Conservation (phyloP, 2,113 vertebrate genomes). For the Narcine bancroftii region DNA sequence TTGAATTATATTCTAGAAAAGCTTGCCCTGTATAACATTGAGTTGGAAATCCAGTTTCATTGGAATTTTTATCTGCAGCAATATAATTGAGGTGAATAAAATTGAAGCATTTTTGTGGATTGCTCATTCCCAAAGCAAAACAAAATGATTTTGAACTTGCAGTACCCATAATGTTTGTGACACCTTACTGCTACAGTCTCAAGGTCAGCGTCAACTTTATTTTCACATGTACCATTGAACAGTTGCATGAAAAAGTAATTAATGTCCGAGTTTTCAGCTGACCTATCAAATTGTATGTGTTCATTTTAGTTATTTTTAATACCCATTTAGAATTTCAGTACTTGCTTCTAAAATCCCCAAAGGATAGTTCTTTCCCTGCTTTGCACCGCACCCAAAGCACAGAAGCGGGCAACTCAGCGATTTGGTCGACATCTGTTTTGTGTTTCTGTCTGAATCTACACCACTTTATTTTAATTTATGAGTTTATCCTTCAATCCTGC, state of each 20-base stretch:
- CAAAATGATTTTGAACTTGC: not conserved
- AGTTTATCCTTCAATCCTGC: not conserved
- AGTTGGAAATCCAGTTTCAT: not conserved
- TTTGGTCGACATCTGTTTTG: too few relatives aligned
- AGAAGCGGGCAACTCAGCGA: not conserved
- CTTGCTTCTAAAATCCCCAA: not conserved
- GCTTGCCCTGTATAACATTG: not conserved
- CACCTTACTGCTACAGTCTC: too few relatives aligned
- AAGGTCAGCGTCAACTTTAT: too few relatives aligned
- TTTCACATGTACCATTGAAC: too few relatives aligned
- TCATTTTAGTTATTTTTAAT: not conserved
- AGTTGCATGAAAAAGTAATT: not conserved
- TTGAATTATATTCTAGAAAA: not conserved
- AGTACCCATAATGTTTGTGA: not conserved
- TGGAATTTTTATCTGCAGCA: not conserved
- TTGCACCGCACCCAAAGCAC: not conserved
- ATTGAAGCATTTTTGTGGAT: not conserved
- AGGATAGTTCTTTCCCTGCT: not conserved
- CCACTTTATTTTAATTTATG: not conserved
- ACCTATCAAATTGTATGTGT: not conserved
- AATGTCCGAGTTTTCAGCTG: not conserved
- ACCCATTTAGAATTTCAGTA: not conserved
- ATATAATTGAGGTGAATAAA: not conserved
- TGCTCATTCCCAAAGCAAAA: not conserved
- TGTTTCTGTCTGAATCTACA: not conserved